Evolutionary conservation across 1,140 invertebrate genomes (phyloP), one percentile per base, ranked within the genome.

Genomic region (Drosophila willistoni): DNA sequence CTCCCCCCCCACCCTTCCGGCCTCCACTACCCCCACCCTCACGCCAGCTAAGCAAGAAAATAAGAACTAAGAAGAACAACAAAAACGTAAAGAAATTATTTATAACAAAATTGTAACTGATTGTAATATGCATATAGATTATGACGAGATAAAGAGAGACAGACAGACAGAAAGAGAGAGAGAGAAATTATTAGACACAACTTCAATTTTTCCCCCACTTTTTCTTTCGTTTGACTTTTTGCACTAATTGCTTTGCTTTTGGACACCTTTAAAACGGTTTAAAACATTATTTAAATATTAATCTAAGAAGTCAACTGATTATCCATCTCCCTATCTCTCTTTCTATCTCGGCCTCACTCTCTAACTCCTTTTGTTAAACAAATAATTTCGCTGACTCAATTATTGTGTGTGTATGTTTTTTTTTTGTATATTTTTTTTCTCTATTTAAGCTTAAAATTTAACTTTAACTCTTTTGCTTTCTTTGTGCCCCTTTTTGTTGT

Each of bases 401-500:
- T 6, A 29, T 29, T 29, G 5, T 29, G 29, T 29, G 29, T 29
- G 29, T 29, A 13, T 12, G 2, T 29, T 25, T 44, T 47, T 44
- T 19, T 17, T 19, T 47, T 47, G 1, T 47, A 17, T 72, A 42
- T 47, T 44, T 47, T 17, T 47, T 47, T 47, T 9, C 7, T 7
- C 29, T 73, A 63, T 65, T 57, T 41, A 22, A 64, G 69, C 51
- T 72, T 54, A 39, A 41, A 6, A 73, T 29, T 14, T 65, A 73
- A 51, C 44, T 57, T 41, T 29, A 29, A 29, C 29, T 29, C 29
- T 7, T 41, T 51, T 55, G 41, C 69, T 25, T 69, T 85, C 55
- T 84, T 74, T 12, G 34, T 12, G 34, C 34, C 34, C 34, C 34
- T 65, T 71, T 73, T 73, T 73, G 67, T 79, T 71, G 44, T 47